A percentile compares a stretch with the other conserved stretches of the same genome.
These are phyloP conservation scores for Perccottus glenii DNA, from an alignment of 2,113 vertebrate species.

Conservation along the genomic window DNA sequence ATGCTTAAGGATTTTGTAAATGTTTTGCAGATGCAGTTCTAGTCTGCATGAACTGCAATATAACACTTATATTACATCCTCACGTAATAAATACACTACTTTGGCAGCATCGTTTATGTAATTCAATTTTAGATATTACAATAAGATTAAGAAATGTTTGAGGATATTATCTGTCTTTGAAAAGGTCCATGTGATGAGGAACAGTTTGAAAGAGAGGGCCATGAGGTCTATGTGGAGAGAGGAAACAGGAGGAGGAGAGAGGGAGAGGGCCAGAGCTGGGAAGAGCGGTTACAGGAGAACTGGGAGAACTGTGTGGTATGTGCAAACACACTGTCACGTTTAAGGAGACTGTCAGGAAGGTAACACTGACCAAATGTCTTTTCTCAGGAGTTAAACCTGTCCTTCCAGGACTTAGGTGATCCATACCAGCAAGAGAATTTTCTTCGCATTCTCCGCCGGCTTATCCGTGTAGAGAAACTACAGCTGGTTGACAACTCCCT, in stretches of 20 bases:
- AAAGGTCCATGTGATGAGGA: slow-evolving; percentile 87
- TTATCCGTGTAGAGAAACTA: slow-evolving; percentile 90
- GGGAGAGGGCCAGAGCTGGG: slow-evolving; percentile 81
- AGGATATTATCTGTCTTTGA: slow-evolving; percentile 4
- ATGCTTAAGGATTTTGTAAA: too few species aligned
- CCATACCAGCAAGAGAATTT: slow-evolving; percentile 89
- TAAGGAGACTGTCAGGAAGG: neutral
- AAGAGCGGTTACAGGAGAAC: slow-evolving; percentile 88
- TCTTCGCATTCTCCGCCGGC: slow-evolving; percentile 85
- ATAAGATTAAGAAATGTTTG: neutral
- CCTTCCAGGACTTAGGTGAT: slow-evolving; percentile 93
- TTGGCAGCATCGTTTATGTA: neutral
- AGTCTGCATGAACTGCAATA: neutral
- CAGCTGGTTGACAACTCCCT: slow-evolving; percentile 92
- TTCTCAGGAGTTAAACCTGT: slow-evolving; percentile 89
- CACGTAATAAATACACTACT: neutral
- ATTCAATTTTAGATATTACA: too few species aligned
- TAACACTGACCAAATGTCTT: neutral
- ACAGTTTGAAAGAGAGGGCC: slow-evolving; percentile 70
- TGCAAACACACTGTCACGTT: neutral
- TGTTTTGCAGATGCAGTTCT: too few species aligned
- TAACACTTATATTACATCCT: neutral
- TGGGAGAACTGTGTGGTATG: slow-evolving; percentile 93
- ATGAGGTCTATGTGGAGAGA: slow-evolving; percentile 70
- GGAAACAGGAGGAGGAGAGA: slow-evolving; percentile 70